These are phyloP conservation scores for Anarhynchus alexandrinus DNA, from an alignment of 2,113 vertebrate genomes.

Conservation along the genomic window DNA sequence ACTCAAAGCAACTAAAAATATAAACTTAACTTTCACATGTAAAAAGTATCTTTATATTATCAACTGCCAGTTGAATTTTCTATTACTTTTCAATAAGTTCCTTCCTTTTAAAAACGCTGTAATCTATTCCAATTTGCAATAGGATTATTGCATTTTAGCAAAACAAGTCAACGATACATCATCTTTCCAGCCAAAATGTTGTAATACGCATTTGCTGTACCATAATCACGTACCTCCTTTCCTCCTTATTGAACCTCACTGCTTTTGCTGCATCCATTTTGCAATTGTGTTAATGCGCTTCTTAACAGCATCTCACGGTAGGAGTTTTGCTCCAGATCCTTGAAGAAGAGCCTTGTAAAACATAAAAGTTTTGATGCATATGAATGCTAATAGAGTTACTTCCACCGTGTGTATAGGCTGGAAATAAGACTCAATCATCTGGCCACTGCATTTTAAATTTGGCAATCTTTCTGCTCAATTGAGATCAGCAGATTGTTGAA, in stretches of 20 bases:
- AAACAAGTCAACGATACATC: background rate
- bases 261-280: background rate
- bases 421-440: constrained; percentile 46
- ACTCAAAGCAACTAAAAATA: constrained; percentile 21
- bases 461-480: constrained; percentile 51
- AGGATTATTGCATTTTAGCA: background rate
- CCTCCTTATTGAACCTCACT: background rate
- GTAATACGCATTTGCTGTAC: background rate
- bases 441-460: constrained; percentile 31
- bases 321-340: background rate
- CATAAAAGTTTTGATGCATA: background rate
- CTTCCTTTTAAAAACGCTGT: background rate
- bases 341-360: background rate
- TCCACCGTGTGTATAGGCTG: background rate
- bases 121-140: background rate
- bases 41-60: background rate
- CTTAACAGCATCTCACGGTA: background rate
- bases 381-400: constrained; percentile 37
- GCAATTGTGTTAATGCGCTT: background rate
- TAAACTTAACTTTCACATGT: background rate
- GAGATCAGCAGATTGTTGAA: constrained; percentile 53
- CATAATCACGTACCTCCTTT: background rate
- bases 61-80: background rate
- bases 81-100: background rate
- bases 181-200: background rate